phyloP scores from a whole-genome alignment of 1,140 invertebrate genomes.

The Drosophila nasuta region DNA sequence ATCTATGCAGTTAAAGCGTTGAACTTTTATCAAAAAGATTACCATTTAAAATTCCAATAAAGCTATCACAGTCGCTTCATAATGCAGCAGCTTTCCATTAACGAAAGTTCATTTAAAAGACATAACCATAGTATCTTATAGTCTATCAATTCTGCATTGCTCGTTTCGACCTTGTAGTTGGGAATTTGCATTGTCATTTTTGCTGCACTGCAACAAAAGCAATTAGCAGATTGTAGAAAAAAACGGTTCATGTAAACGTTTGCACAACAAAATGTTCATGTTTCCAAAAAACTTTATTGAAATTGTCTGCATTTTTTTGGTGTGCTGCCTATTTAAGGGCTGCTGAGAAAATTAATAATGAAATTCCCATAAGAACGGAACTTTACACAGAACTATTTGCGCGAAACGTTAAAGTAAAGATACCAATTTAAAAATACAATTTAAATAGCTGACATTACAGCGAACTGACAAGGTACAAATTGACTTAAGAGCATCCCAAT shows the following conservation, averaged over 20 bases:
- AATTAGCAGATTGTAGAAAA: constrained; percentile 52
- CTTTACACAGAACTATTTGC: constrained; percentile 5
- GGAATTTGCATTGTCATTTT: constrained; percentile 41
- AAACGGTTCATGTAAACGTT: constrained; percentile 21
- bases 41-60: too few species aligned
- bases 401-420: not conserved
- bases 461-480: constrained; percentile 1
- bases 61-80: too few species aligned
- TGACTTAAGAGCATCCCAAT: constrained; percentile 40
- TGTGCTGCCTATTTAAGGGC: constrained; percentile 6
- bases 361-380: constrained; percentile 12
- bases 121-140: not conserved
- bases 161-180: constrained; percentile 1
- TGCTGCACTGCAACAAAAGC: constrained; percentile 30
- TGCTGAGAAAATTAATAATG: constrained; percentile 33
- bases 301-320: constrained; percentile 34
- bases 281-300: constrained; percentile 28
- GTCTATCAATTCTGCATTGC: not conserved
- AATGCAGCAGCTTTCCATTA: not conserved
- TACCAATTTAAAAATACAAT: not conserved
- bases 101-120: not conserved
- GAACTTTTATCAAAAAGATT: not conserved
- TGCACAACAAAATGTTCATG: constrained; percentile 9
- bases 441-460: not conserved
- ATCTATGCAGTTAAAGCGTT: too few species aligned